phyloP scores from a whole-genome alignment of 2,113 vertebrate species.

The Mus pahari region DNA sequence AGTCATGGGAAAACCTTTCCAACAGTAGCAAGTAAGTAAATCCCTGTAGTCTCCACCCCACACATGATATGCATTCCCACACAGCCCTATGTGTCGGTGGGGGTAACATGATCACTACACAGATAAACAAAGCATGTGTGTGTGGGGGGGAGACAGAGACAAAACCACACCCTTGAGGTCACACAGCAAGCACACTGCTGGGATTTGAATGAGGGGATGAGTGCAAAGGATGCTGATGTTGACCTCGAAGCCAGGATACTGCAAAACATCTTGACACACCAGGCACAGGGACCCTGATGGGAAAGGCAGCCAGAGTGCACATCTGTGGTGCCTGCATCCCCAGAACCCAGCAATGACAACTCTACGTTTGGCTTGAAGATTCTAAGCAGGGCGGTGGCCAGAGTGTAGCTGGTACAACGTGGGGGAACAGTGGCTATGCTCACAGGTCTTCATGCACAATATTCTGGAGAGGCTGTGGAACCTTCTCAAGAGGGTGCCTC shows the following conservation, averaged over 20 bases:
- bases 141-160: too few relatives aligned
- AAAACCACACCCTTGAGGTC: rapidly evolving
- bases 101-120: too few relatives aligned
- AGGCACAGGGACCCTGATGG: background rate
- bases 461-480: background rate
- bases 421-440: too few relatives aligned
- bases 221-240: background rate
- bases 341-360: background rate
- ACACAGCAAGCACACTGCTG: background rate
- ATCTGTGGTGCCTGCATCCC: too few relatives aligned
- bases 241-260: too few relatives aligned
- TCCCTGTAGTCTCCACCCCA: background rate
- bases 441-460: background rate
- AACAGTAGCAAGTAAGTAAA: background rate
- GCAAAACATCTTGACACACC: background rate
- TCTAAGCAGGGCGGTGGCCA: background rate
- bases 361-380: background rate
- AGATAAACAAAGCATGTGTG: too few relatives aligned
- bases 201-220: background rate
- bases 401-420: background rate
- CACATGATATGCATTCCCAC: too few relatives aligned
- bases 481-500: background rate
- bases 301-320: background rate
- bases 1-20: too few relatives aligned
- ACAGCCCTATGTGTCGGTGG: background rate